Base-by-base conservation (phyloP, 2,888 invertebrate species). In the Chalcis sispes region DNA sequence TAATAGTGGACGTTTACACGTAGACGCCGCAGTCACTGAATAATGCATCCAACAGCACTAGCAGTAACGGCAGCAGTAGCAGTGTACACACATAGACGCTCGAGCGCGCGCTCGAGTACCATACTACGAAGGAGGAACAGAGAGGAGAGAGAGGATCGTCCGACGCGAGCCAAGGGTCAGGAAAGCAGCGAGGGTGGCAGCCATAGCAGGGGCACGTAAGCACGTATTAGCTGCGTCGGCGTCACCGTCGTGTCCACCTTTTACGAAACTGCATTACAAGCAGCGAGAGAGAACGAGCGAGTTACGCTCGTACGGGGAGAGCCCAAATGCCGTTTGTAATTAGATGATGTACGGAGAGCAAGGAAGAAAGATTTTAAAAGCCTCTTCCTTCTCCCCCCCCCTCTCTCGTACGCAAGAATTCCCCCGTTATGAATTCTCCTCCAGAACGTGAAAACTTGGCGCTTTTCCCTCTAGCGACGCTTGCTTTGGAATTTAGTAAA, bases 331-430 rank as follows among this genome's bases (percentile, higher is more conserved):
- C n/a, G n/a, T n/a, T n/a, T 32, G 42, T 73, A 73, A 73, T 73
- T 73, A 73, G 52, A 73, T 73, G 73, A 73, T 36, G 54, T 48
- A 67, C 61, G 61, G 54, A n/a, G n/a, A n/a, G n/a, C n/a, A n/a
- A n/a, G n/a, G n/a, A n/a, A n/a, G n/a, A n/a, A n/a, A n/a, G n/a
- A n/a, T n/a, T n/a, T n/a, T n/a, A n/a, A n/a, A n/a, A n/a, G n/a
- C n/a, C n/a, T n/a, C n/a, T n/a, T n/a, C 42, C 40, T 54, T 32
- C n/a, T 20, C 2, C 36, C 50, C 7, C 10, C 5, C 18, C 10
- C 8, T 5, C 56, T 15, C 4, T 36, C 10, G 27, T 27, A 2
- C 18, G 20, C 48, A n/a, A 48, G 62, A 64, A 59, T 72, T 59
- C 27, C 32, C 29, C 46, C 32, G 29, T 50, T 59, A 36, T 36